Evolutionary conservation across 2,888 invertebrate species (phyloP).

Genomic region (Trissolcus japonicus): DNA sequence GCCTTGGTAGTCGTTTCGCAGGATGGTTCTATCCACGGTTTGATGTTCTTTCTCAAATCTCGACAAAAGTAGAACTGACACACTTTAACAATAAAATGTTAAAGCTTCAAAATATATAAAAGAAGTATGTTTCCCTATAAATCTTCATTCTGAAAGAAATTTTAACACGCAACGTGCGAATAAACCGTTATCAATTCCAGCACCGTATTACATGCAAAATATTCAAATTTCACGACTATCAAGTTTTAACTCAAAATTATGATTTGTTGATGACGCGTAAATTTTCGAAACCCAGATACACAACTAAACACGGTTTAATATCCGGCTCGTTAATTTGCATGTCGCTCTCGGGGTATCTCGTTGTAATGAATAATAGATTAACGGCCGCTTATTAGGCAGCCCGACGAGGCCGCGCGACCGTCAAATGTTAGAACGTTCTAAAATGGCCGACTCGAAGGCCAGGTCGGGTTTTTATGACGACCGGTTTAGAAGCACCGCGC

Average conservation of each 20-base stretch:
- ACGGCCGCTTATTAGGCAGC: constrained; percentile 72
- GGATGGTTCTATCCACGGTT: background rate
- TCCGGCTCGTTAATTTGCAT: constrained; percentile 64
- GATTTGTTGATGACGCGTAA: constrained; percentile 18
- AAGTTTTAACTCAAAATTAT: constrained; percentile 1
- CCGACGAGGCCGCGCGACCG: constrained; percentile 68
- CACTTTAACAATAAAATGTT: no score
- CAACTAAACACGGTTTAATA: constrained; percentile 20
- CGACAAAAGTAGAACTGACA: no score
- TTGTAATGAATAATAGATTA: constrained; percentile 73
- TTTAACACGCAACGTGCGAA: no score
- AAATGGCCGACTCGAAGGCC: constrained; percentile 74
- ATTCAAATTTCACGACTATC: background rate
- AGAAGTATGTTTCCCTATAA: no score
- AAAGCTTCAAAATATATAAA: no score
- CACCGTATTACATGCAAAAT: background rate
- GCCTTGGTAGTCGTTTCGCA: background rate
- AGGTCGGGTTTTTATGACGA: constrained; percentile 71
- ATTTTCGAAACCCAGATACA: constrained; percentile 38
- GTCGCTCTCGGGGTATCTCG: constrained; percentile 63
- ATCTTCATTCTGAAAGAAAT: no score
- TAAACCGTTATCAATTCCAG: no score
- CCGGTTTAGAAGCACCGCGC: constrained; percentile 73
- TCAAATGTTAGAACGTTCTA: constrained; percentile 74
- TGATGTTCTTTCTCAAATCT: background rate